A percentile compares a stretch with the other conserved stretches of the same genome.
These are phyloP conservation scores for Gryon sp. DNA, from an alignment of 1,140 invertebrate species.

Conservation along the genomic window DNA sequence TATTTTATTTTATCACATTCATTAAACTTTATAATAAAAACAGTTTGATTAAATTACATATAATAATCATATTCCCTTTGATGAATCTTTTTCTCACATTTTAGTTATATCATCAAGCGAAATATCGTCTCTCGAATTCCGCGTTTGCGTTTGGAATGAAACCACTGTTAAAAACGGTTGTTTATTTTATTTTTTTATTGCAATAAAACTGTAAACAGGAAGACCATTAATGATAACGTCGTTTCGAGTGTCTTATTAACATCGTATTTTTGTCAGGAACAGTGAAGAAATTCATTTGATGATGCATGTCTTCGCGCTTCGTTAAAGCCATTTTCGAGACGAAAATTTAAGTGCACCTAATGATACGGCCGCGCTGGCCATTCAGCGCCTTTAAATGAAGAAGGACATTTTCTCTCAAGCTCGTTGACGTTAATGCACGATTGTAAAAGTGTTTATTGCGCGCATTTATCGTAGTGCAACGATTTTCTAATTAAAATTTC, in stretches of 20 bases:
- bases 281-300: constrained; percentile 44
- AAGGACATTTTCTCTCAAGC: constrained; percentile 10
- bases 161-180: too few relatives aligned
- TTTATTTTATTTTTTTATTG: too few relatives aligned
- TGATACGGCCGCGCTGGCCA: constrained; percentile 20
- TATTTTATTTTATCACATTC: too few relatives aligned
- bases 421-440: constrained; percentile 2
- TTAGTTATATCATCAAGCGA: too few relatives aligned
- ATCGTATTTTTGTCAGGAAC: constrained; percentile 35
- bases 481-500: constrained; percentile 30
- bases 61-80: too few relatives aligned
- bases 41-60: too few relatives aligned
- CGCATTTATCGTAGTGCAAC: constrained; percentile 25
- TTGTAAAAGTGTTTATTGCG: constrained; percentile 35
- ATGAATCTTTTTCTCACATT: too few relatives aligned
- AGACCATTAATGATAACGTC: constrained; percentile 23
- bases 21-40: too few relatives aligned
- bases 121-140: too few relatives aligned
- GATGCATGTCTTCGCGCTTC: constrained; percentile 47
- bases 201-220: constrained; percentile 22
- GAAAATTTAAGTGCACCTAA: constrained; percentile 46
- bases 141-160: too few relatives aligned
- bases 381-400: constrained; percentile 33
- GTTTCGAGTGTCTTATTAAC: constrained; percentile 40
- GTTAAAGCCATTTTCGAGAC: constrained; percentile 48